These are phyloP conservation scores for Periparus ater DNA, from an alignment of 2,797 vertebrate genomes.

Conservation along the genomic window DNA sequence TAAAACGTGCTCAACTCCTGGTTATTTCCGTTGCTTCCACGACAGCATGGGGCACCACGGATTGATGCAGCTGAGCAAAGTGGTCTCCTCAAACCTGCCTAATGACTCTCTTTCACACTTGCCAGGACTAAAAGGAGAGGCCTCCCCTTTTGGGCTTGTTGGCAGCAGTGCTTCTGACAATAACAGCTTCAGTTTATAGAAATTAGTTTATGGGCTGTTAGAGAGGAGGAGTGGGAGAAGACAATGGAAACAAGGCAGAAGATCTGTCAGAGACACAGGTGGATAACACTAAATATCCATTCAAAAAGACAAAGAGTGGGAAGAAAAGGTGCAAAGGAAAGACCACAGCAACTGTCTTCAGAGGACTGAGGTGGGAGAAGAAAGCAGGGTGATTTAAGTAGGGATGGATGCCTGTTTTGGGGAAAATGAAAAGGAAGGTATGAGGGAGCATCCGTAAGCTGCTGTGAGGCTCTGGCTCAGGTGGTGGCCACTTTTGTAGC, in stretches of 20 bases:
- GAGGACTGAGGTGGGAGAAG: not conserved
- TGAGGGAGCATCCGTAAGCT: not conserved
- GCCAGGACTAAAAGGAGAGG: not conserved
- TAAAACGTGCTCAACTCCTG: not conserved
- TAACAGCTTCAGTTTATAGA: not conserved
- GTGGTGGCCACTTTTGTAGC: rapidly evolving
- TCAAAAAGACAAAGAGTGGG: not conserved
- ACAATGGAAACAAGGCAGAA: not conserved
- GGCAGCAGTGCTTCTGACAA: not conserved
- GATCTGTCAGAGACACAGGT: rapidly evolving
- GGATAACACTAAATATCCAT: rapidly evolving
- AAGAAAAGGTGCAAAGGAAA: not conserved
- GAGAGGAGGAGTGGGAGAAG: not conserved
- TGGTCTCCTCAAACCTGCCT: not conserved
- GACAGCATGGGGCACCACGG: not conserved
- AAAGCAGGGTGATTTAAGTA: not conserved
- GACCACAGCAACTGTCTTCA: not conserved
- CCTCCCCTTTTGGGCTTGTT: rapidly evolving
- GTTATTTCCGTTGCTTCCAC: not conserved
- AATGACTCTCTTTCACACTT: not conserved
- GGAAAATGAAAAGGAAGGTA: not conserved
- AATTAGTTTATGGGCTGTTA: not conserved
- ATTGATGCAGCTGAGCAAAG: not conserved
- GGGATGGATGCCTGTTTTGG: not conserved
- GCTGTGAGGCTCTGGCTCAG: not conserved